Percentiles rank a stretch among this genome's conserved stretches.
Evolutionary conservation across 2,888 invertebrate genomes (phyloP).

Genomic region (Eulithis prunata): DNA sequence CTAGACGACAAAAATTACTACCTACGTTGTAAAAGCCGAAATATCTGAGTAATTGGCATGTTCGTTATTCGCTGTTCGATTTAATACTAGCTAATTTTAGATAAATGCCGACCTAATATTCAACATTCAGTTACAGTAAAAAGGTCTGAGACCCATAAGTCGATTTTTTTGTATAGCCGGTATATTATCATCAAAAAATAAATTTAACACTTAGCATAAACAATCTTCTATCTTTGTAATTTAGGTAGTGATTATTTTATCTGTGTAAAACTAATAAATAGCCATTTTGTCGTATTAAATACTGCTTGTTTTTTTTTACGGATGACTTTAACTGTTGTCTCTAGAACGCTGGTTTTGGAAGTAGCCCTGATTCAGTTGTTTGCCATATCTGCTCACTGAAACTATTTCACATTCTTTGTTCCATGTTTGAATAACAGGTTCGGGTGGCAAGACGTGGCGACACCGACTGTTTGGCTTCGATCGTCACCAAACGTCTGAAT

Average conservation of each 20-base stretch:
- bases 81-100: not conserved
- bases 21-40: not conserved
- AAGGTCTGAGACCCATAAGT: not conserved
- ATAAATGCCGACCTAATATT: constrained; percentile 2
- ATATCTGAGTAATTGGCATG: constrained; percentile 4
- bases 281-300: too few species aligned
- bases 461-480: constrained; percentile 56
- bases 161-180: too few species aligned
- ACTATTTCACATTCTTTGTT: not conserved
- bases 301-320: too few species aligned
- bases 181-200: too few species aligned
- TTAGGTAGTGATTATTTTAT: too few species aligned
- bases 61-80: constrained; percentile 1
- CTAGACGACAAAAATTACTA: constrained; percentile 6
- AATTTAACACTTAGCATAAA: too few species aligned
- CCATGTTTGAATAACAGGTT: constrained; percentile 26
- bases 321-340: too few species aligned
- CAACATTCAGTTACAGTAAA: not conserved
- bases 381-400: not conserved
- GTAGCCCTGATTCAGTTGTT: not conserved
- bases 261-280: too few species aligned
- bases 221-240: too few species aligned
- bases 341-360: too few species aligned
- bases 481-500: constrained; percentile 74
- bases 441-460: constrained; percentile 35